Conservation (phyloP, 2,888 invertebrate genomes). For the Cryptocheilus praepositus region DNA sequence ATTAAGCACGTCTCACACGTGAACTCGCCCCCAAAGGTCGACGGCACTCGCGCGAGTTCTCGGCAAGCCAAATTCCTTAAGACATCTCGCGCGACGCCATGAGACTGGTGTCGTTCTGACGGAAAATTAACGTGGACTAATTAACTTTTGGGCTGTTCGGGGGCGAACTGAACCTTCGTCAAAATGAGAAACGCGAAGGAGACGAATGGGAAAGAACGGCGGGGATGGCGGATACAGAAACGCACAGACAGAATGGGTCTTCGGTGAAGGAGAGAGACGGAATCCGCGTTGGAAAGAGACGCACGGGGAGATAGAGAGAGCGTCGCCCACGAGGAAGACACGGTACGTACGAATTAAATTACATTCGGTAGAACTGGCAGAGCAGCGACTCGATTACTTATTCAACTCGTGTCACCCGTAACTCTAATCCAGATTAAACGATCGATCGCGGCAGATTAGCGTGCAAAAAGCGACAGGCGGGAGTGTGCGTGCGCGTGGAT, state of each 20-base stretch:
- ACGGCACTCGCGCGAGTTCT: background rate
- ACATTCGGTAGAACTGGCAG: constrained; percentile 39
- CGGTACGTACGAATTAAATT: constrained; percentile 51
- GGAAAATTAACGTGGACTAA: constrained; percentile 41
- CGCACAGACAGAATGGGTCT: constrained; percentile 15
- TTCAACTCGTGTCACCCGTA: constrained; percentile 55
- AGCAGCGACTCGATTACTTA: constrained; percentile 51
- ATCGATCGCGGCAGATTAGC: constrained; percentile 57
- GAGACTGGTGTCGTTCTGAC: background rate
- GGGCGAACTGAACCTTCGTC: constrained; percentile 37
- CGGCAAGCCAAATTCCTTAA: background rate
- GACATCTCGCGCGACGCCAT: constrained; percentile 5
- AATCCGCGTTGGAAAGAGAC: background rate
- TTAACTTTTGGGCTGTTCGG: constrained; percentile 52
- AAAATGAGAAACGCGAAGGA: background rate
- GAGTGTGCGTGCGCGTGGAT: too few species aligned
- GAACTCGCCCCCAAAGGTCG: background rate
- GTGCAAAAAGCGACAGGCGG: constrained; percentile 46
- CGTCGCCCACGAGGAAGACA: background rate
- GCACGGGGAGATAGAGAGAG: background rate
- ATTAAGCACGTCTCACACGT: too few species aligned
- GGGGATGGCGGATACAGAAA: background rate
- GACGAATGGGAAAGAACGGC: too few species aligned
- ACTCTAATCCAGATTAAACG: constrained; percentile 61
- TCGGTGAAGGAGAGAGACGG: constrained; percentile 12